Evolutionary conservation across 2,797 vertebrate genomes (phyloP), one percentile per base, ranked within the genome.

Genomic region (Novumbra hubbsi): DNA sequence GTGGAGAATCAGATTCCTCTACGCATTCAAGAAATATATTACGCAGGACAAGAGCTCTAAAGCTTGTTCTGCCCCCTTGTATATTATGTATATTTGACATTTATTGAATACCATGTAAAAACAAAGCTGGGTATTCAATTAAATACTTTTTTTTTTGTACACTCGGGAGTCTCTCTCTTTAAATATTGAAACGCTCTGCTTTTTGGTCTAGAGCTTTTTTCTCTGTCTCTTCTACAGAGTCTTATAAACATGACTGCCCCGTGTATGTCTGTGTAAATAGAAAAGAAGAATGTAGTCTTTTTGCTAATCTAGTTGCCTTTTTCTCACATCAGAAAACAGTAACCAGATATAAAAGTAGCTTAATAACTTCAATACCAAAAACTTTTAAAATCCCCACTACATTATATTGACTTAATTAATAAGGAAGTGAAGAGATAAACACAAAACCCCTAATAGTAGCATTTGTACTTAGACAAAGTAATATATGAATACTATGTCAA

Each of bases 1-100:
- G 71, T 81, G 38, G 88, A 89, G 67, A 91, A 87, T 76, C 74
- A 83, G 70, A 87, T 91, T 78, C 84, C 91, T 78, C 86, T 92
- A 76, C 87, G 81, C 71, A 80, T 86, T 64, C 86, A 77, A 77
- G 81, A 86, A 50, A 88, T 86, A 87, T 90, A 86, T 83, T 84
- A 82, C 75, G 81, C 81, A 52, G 87, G 88, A 72, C 83, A 92
- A 48, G 21, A 5, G 76, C 87, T 85, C 81, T 68, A 82, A 72
- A 82, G 62, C 28, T 17, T 65, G 5, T 65, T 65, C 55, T 19
- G 62, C 28, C 28, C 27, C 8, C 30, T 15, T 76, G 27, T 30
- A 66, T 55, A 19, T 30, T 52, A 19, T 50, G 11, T 19, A 65
- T 49, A 15, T 67, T 12, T 50, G 27, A 24, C 66, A 2, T 11